Percentiles rank a stretch among this genome's conserved stretches.
phyloP scores from a whole-genome alignment of 2,797 vertebrate genomes.

The Pantherophis vulpinus region DNA sequence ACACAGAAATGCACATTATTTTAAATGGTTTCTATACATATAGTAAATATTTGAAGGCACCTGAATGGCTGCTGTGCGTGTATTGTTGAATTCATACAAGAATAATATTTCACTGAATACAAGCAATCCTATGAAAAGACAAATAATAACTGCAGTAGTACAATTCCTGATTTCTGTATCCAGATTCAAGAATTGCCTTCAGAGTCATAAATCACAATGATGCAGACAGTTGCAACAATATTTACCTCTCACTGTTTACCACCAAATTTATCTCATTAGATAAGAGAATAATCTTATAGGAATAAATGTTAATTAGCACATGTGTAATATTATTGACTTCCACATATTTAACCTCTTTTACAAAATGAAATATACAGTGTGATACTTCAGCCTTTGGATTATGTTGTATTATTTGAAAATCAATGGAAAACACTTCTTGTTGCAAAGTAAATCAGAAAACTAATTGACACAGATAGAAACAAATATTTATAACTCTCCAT shows the following conservation, averaged over 20 bases:
- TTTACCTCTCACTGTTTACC: neutral
- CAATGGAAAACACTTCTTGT: neutral
- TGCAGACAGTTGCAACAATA: neutral
- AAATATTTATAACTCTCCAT: neutral
- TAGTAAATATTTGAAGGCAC: neutral
- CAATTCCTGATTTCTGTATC: neutral
- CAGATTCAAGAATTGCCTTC: neutral
- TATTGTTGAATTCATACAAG: neutral
- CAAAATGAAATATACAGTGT: neutral
- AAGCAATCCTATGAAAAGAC: neutral
- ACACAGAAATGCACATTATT: neutral
- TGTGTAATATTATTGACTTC: neutral
- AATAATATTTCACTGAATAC: neutral
- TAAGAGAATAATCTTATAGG: neutral
- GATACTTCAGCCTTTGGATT: neutral
- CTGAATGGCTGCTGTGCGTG: neutral
- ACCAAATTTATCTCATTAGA: neutral
- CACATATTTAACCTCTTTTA: neutral
- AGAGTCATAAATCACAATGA: neutral
- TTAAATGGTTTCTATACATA: neutral
- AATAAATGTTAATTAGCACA: neutral
- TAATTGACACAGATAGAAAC: neutral
- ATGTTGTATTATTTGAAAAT: slow-evolving; percentile 53
- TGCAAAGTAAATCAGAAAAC: slow-evolving; percentile 28
- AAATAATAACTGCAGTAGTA: neutral